Evolutionary conservation across 1,140 invertebrate genomes (phyloP).

Genomic region (Pentalonia nigronervosa): DNA sequence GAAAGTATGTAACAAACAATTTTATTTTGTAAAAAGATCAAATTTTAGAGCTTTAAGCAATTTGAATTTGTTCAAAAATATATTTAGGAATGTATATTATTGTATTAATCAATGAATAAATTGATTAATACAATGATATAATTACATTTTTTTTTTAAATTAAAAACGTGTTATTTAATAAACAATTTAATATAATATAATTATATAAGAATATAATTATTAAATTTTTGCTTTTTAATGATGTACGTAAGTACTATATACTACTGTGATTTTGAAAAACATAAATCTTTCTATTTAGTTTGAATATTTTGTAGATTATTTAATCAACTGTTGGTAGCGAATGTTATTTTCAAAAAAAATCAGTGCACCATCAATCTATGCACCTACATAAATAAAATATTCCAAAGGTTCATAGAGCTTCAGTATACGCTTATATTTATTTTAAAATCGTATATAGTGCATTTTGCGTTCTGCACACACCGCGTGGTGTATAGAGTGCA

Average conservation of each 20-base stretch:
- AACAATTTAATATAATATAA: too few relatives aligned
- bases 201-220: too few relatives aligned
- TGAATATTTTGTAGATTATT: too few relatives aligned
- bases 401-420: neutral
- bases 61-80: neutral
- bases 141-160: neutral
- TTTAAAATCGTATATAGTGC: neutral
- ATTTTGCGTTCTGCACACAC: neutral
- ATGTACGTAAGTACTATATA: too few relatives aligned
- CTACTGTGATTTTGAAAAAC: too few relatives aligned
- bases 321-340: too few relatives aligned
- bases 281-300: too few relatives aligned
- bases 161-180: too few relatives aligned
- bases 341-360: too few relatives aligned
- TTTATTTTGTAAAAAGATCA: neutral
- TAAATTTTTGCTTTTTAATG: too few relatives aligned
- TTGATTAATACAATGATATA: neutral
- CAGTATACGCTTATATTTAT: neutral
- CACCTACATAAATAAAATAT: neutral
- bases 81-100: neutral
- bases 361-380: too few relatives aligned
- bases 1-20: neutral
- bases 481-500: neutral
- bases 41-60: neutral
- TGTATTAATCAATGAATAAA: neutral